Conservation (phyloP, 2,888 invertebrate genomes). For the Rhagium mordax region DNA sequence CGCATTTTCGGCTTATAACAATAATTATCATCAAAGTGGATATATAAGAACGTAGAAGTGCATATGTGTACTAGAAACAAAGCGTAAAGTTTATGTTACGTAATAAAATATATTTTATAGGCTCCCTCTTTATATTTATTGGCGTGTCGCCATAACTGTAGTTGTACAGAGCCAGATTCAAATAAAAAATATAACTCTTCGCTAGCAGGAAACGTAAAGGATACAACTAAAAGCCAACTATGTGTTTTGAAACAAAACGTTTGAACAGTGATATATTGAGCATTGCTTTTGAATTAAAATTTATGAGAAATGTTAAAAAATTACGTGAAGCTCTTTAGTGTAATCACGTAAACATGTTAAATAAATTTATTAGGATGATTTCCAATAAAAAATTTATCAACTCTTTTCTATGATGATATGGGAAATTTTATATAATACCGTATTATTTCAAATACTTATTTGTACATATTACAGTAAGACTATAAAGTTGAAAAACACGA, state of each 20-base stretch:
- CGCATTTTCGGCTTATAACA: neutral
- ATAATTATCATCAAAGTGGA: constrained; percentile 5
- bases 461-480: no score
- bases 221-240: constrained; percentile 40
- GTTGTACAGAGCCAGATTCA: constrained; percentile 40
- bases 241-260: constrained; percentile 43
- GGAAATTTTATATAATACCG: no score
- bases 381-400: no score
- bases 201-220: constrained; percentile 41
- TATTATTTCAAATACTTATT: no score
- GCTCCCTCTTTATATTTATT: constrained; percentile 38
- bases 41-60: neutral
- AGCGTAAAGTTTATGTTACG: constrained; percentile 26
- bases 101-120: constrained; percentile 36
- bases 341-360: neutral
- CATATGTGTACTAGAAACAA: constrained; percentile 14
- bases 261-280: constrained; percentile 42
- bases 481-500: no score
- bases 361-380: no score
- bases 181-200: constrained; percentile 39
- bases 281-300: constrained; percentile 41
- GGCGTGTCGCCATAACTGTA: constrained; percentile 42
- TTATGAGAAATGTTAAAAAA: constrained; percentile 27
- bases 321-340: neutral
- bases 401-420: no score